These are phyloP conservation scores for Sycophila sp. DNA, from an alignment of 1,140 invertebrate genomes.

Conservation along the genomic window DNA sequence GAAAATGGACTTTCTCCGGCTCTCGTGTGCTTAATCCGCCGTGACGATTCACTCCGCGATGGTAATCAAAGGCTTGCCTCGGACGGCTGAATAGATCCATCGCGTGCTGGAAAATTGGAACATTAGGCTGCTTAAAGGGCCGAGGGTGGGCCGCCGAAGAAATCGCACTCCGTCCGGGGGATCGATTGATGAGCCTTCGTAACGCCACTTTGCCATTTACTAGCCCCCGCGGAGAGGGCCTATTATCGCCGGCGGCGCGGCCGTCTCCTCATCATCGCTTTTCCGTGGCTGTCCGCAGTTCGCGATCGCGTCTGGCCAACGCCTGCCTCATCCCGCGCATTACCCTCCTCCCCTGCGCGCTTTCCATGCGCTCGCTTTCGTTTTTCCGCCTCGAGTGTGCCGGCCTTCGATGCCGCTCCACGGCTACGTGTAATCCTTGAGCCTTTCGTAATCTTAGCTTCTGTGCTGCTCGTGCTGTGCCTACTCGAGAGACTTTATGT, in stretches of 20 bases:
- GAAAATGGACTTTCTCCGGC: too few species aligned
- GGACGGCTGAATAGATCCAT: constrained; percentile 19
- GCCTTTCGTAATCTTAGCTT: too few species aligned
- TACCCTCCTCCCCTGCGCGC: not conserved
- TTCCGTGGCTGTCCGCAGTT: not conserved
- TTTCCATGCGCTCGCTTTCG: not conserved
- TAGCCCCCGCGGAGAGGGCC: not conserved
- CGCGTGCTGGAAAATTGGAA: constrained; percentile 27
- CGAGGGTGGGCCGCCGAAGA: not conserved
- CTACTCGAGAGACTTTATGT: too few species aligned
- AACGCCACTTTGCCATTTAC: constrained; percentile 32
- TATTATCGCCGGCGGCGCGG: not conserved
- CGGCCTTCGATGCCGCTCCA: too few species aligned
- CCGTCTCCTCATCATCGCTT: not conserved
- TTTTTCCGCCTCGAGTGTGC: not conserved
- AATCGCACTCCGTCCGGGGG: not conserved
- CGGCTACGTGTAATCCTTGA: too few species aligned
- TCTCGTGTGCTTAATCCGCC: too few species aligned
- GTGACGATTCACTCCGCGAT: constrained; percentile 30
- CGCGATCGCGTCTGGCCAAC: not conserved
- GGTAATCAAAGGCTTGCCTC: constrained; percentile 13
- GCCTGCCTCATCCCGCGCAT: constrained; percentile 30
- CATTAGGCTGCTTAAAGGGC: constrained; percentile 23
- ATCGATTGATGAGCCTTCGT: constrained; percentile 25
- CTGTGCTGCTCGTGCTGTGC: too few species aligned